Evolutionary conservation across 1,140 invertebrate genomes (phyloP), one percentile per base, ranked within the genome.

Genomic region (Euura saliciscinereae): DNA sequence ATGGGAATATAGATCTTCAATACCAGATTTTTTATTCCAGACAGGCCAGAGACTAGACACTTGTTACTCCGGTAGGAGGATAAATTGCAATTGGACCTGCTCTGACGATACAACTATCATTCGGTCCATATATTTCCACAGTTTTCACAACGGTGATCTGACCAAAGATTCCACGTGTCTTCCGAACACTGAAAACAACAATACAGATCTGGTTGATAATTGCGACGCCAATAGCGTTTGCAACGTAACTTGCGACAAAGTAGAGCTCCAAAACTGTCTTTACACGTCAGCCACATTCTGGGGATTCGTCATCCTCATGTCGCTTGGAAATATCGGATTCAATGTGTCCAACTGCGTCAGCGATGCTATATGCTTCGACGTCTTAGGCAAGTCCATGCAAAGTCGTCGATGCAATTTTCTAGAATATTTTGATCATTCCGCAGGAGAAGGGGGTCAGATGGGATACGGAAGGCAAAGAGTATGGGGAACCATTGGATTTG

Each of bases 361-460:
- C 46, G 94, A 95, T 85, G 93, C 94, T 43, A 92, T 95, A 69
- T 95, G 94, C 84, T 95, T 95, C 79, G 94, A 95, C 85, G 87
- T 95, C 64, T 89, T 95, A 65, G 94, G 94, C 92, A 87, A 89
- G 82, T 79, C 74, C 10, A 78, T 51, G 59, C 8, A 64, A 8
- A 64, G 8, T 64, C 10, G 1, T 64, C 13, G 10, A 2, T 64
- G 13, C 8, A 11, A 67, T 28, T 28, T 67, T 67, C 66, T 11
- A 67, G 8, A 51, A 10, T 11, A 8, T 72, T 11, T 46, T 46
- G 3, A 7, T 42, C 69, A 44, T 70, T 43, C 8, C 42, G 13
- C 65, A 91, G 91, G 90, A 45, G 85, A 88, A 46, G 89, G 89
- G 8, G 86, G 89, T 6, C 84, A 92, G 72, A 91, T 91, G 78